A percentile compares a stretch with the other conserved stretches of the same genome.
Evolutionary conservation across 2,113 vertebrate genomes (phyloP).

Genomic region (Rhinolophus sinicus): DNA sequence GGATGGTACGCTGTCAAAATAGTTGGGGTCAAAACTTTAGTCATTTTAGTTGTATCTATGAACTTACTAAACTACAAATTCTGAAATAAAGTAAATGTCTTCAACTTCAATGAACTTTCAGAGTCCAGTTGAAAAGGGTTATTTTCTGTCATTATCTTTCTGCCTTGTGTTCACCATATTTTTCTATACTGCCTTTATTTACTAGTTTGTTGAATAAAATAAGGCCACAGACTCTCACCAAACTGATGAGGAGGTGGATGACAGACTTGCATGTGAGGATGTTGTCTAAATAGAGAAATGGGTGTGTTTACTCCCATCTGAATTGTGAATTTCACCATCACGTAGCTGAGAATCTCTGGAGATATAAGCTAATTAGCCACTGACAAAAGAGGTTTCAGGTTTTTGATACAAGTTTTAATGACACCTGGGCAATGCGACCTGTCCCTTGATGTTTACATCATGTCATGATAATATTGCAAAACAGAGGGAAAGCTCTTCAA

Average conservation of each 20-base stretch:
- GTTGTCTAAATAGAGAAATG: not conserved
- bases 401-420: conserved; percentile 61
- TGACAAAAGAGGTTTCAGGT: conserved; percentile 58
- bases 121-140: not conserved
- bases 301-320: not conserved
- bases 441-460: conserved; percentile 75
- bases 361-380: conserved; percentile 74
- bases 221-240: not conserved
- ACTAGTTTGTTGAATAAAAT: not conserved
- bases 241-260: not conserved
- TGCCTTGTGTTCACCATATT: not conserved
- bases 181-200: not conserved
- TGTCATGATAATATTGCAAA: conserved; percentile 77
- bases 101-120: not conserved
- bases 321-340: conserved; percentile 45
- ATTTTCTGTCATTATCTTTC: not conserved
- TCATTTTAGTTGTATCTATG: not conserved
- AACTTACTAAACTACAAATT: not conserved
- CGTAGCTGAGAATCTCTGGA: not conserved
- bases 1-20: not conserved
- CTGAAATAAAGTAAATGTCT: not conserved
- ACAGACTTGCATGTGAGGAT: not conserved
- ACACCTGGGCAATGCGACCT: conserved; percentile 67
- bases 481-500: conserved; percentile 68
- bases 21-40: not conserved